Percentiles rank a stretch among this genome's conserved stretches.
These are phyloP conservation scores for Eupithecia pulchellata DNA, from an alignment of 2,888 invertebrate genomes.

Conservation along the genomic window DNA sequence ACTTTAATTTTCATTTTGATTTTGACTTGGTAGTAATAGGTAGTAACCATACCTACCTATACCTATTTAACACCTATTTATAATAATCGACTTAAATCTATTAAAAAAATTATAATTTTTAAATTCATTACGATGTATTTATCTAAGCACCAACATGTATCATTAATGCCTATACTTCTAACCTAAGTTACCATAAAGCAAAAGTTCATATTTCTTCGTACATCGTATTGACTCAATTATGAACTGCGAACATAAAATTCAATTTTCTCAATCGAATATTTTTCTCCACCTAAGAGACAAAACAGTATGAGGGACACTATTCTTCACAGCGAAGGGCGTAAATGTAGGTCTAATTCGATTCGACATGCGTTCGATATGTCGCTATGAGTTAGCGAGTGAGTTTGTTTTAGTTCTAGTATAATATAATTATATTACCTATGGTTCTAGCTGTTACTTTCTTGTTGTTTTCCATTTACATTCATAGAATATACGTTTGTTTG, in stretches of 20 bases:
- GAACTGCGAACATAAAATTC: constrained; percentile 18
- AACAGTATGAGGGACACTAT: too few species aligned
- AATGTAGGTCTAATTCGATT: constrained; percentile 16
- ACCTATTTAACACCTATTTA: too few species aligned
- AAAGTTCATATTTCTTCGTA: not conserved
- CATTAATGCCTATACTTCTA: not conserved
- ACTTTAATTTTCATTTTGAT: too few species aligned
- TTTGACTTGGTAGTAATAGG: too few species aligned
- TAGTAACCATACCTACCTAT: too few species aligned
- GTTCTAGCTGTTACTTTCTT: not conserved
- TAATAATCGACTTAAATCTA: too few species aligned
- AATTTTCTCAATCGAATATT: constrained; percentile 19
- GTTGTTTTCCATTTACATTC: not conserved
- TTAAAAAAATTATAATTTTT: too few species aligned
- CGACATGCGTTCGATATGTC: constrained; percentile 32
- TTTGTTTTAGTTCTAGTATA: constrained; percentile 28
- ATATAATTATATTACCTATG: too few species aligned
- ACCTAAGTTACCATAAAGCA: not conserved
- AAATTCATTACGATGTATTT: too few species aligned
- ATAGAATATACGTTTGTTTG: not conserved
- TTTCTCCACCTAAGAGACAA: constrained; percentile 15
- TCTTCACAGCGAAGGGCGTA: not conserved
- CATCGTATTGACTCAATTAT: not conserved
- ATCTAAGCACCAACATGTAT: not conserved
- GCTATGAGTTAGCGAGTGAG: constrained; percentile 31